A percentile compares a stretch with the other conserved stretches of the same genome.
Evolutionary conservation across 2,113 vertebrate genomes (phyloP).

Genomic region (Xiphophorus couchianus): DNA sequence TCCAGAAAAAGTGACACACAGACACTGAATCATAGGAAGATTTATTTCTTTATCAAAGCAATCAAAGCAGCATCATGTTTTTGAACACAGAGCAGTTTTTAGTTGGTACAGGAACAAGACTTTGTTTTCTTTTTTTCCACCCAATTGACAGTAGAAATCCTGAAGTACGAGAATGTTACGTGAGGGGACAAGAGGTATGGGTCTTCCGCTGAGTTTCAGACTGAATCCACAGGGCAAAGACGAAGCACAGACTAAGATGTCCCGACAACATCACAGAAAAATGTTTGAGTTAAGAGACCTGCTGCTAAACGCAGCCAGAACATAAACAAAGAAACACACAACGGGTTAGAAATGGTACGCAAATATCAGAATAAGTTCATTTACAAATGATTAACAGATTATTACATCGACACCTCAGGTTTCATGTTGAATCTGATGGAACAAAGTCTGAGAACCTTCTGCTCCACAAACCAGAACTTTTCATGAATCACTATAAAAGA

Average conservation of each 20-base stretch:
- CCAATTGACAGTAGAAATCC: constrained; percentile 48
- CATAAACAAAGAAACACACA: constrained; percentile 53
- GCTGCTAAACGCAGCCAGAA: constrained; percentile 62
- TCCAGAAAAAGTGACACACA: background rate
- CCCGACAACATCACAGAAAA: constrained; percentile 25
- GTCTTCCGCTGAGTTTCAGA: constrained; percentile 37
- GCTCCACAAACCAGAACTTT: constrained; percentile 36
- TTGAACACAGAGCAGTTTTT: constrained; percentile 62
- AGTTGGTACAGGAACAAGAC: constrained; percentile 61
- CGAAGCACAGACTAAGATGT: constrained; percentile 22
- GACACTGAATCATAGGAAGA: constrained; percentile 52
- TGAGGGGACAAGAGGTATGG: constrained; percentile 27
- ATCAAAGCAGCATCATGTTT: constrained; percentile 74
- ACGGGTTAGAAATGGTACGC: constrained; percentile 36
- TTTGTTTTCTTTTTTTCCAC: constrained; percentile 26
- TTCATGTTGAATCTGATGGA: constrained; percentile 19
- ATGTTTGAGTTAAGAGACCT: constrained; percentile 36
- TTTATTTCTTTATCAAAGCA: constrained; percentile 80
- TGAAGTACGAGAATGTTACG: constrained; percentile 55
- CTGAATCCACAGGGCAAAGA: constrained; percentile 32
- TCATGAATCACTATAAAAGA: constrained; percentile 16
- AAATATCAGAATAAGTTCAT: constrained; percentile 34
- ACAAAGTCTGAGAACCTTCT: constrained; percentile 23
- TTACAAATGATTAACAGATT: constrained; percentile 46
- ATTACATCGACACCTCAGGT: constrained; percentile 36